Base-by-base conservation (phyloP, 1,140 invertebrate genomes). In the Danaus plexippus region DNA sequence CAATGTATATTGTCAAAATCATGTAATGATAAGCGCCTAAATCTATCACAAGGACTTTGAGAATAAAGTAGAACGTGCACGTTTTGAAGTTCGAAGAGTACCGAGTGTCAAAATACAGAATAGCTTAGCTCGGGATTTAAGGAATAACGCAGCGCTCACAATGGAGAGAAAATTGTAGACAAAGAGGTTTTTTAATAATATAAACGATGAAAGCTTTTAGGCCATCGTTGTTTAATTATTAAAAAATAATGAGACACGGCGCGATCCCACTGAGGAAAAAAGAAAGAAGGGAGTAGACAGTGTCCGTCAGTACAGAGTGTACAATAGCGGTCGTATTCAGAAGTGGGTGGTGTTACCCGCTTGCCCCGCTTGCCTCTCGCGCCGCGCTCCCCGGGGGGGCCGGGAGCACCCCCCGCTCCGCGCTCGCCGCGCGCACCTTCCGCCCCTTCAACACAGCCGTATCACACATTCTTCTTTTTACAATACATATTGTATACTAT, bases 291-390 rank as follows among this genome's bases (percentile, higher is more conserved):
- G 15, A 13, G 43, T 10, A 46, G 15, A 44, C 12, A 46, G 49
- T 15, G 49, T 32, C 22, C 5, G 22, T 32, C 2, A 32, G 22
- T 32, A 32, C 22, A 32, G 22, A 32, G 22, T 7, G 22, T 32
- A 47, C 41, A 9, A 47, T 18, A 47, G 32, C 12, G 4, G 22
- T 32, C 22, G 22, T 32, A 6, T 32, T 32, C 13, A 10, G 48
- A 11, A 9, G 54, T 6, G 51, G 9, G 52, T 32, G 18, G 46
- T 32, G 59, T 94, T 94, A 95, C 95, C 94, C 92, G 89, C 89
- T 94, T 94, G 87, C 94, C 94, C 85, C 92, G 91, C 71, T 94
- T 94, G 79, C 95, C 95, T 75, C 94, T 89, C 61, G 91, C 87
- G 70, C 94, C 95, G 80, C 92, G 93, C 69, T 94, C 93, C 59